Conservation (phyloP, 92 coral and sea anemone species). For the Porites divaricata region DNA sequence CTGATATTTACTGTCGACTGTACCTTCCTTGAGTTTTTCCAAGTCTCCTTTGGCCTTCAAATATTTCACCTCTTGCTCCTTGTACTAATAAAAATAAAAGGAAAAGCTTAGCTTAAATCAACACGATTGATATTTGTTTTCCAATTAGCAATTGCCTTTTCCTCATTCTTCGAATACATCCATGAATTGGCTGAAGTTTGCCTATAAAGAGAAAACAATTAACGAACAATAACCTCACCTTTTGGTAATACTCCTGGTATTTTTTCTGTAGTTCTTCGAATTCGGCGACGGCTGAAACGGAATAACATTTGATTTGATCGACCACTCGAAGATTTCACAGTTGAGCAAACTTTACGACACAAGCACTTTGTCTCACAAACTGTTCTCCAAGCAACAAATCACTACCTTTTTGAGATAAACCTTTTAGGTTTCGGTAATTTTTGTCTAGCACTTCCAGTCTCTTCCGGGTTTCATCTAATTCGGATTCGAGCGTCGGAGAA, state of each 20-base stretch:
- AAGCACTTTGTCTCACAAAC: neutral
- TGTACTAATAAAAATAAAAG: conserved; percentile 61
- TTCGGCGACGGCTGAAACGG: conserved; percentile 78
- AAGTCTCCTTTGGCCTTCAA: conserved; percentile 86
- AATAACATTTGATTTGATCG: neutral
- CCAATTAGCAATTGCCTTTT: conserved; percentile 13
- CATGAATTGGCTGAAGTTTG: conserved; percentile 30
- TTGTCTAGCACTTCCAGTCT: conserved; percentile 53
- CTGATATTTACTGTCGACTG: conserved; percentile 3
- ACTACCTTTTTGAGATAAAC: conserved; percentile 78
- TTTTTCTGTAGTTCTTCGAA: conserved; percentile 82
- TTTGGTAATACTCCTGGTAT: conserved; percentile 85
- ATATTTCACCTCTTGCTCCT: conserved; percentile 82
- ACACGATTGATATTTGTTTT: neutral
- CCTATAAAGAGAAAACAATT: conserved; percentile 13
- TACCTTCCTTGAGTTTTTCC: conserved; percentile 91
- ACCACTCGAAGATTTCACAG: conserved; percentile 16
- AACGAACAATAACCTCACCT: conserved; percentile 61
- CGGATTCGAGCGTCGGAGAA: conserved; percentile 2
- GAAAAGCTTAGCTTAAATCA: neutral
- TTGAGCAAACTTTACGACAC: conserved; percentile 4
- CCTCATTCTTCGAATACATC: conserved; percentile 7
- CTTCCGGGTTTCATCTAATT: conserved; percentile 39
- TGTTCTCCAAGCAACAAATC: neutral
- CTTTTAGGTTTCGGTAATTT: conserved; percentile 70